Conservation (phyloP, 2,113 vertebrate genomes). For the Paracyprichromis sp. region DNA sequence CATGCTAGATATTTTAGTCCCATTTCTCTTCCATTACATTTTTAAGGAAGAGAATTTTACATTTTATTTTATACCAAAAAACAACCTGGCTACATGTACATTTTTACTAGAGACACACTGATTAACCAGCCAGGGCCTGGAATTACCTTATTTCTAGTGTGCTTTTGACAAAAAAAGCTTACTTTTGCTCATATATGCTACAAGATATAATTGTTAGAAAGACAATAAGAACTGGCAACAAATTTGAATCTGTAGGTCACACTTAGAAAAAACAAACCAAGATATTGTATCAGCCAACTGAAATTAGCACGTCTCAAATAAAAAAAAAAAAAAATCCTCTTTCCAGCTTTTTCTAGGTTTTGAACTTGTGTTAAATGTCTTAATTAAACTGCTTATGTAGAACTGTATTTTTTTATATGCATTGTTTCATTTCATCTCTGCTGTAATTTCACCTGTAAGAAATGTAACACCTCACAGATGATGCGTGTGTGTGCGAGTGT, state of each 20-base stretch:
- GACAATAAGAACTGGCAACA: neutral
- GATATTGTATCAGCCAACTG: neutral
- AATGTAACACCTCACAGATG: neutral
- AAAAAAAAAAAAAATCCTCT: rapidly evolving
- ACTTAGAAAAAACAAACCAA: neutral
- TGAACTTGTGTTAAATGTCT: neutral
- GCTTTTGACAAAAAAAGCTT: neutral
- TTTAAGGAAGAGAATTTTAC: neutral
- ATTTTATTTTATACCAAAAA: neutral
- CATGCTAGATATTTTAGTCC: neutral
- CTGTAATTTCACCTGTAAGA: neutral
- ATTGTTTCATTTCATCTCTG: neutral
- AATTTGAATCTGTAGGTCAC: neutral
- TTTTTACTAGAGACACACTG: neutral
- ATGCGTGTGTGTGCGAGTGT: neutral
- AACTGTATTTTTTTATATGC: neutral
- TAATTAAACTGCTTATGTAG: neutral
- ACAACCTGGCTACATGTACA: neutral
- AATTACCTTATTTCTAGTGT: neutral
- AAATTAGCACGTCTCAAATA: neutral
- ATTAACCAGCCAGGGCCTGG: neutral
- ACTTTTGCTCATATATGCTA: neutral
- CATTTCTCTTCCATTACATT: neutral
- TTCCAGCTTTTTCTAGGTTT: neutral
- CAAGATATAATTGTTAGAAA: neutral